These are phyloP conservation scores for Oxyteleia sp. DNA, from an alignment of 2,888 invertebrate genomes.

Conservation along the genomic window DNA sequence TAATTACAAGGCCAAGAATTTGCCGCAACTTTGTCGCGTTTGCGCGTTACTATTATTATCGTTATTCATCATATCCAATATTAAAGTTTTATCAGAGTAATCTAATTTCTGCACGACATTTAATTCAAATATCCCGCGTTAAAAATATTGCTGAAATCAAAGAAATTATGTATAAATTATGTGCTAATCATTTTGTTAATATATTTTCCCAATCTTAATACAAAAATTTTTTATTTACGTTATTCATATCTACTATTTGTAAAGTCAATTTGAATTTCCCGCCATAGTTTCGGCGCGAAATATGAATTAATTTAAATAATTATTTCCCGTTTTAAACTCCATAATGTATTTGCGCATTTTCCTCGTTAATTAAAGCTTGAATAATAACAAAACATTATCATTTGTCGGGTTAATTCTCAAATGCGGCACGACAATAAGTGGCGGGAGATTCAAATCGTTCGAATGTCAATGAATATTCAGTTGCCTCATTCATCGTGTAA, in stretches of 20 bases:
- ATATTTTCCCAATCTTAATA: too few species aligned
- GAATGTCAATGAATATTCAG: constrained; percentile 20
- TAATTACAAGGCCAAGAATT: constrained; percentile 37
- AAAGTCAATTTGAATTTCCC: too few species aligned
- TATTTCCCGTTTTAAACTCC: not conserved
- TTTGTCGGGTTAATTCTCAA: not conserved
- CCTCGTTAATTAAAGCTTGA: not conserved
- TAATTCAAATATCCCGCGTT: too few species aligned
- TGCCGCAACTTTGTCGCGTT: constrained; percentile 16
- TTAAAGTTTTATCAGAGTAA: too few species aligned
- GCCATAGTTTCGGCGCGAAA: too few species aligned
- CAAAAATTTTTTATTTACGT: too few species aligned
- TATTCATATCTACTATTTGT: too few species aligned
- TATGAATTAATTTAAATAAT: too few species aligned
- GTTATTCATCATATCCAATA: not conserved
- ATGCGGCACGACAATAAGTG: not conserved
- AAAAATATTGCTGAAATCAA: too few species aligned
- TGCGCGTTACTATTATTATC: constrained; percentile 10
- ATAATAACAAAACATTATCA: not conserved
- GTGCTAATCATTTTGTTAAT: too few species aligned
- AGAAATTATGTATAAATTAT: too few species aligned
- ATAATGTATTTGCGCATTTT: not conserved
- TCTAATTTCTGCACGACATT: too few species aligned
- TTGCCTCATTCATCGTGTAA: not conserved
- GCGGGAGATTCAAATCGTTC: constrained; percentile 4